Evolutionary conservation across 2,797 vertebrate species (phyloP), one percentile per base, ranked within the genome.

Genomic region (Xenopus petersii): DNA sequence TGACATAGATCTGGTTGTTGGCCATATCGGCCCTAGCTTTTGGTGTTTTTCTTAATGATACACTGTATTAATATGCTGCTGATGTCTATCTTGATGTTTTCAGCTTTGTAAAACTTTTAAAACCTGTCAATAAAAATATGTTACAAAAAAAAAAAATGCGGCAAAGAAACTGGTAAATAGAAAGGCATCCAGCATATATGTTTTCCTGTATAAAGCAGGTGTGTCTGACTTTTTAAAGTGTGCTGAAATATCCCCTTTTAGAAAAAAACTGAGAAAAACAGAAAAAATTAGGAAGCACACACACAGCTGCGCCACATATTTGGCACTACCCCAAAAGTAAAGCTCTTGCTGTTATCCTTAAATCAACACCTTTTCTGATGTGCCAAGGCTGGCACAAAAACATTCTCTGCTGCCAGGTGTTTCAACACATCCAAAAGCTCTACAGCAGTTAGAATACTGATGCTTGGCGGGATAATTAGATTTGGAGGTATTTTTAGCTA

Each of bases 311-410:
- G 65, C 67, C 70, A 69, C 66, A 58, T 62, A 68, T 55, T 42
- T 78, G 75, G 75, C 75, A 68, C 17, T 63, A 21, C 42, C 75
- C 75, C 75, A 78, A 61, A 49, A 49, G 9, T 48, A 78, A 73
- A 73, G 75, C 70, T 73, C 75, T 64, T 68, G 70, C 75, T 73
- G 75, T 73, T 78, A 73, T 72, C 70, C 75, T 73, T 73, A 78
- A 78, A 73, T 78, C 70, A 73, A 78, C 75, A 78, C 75, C 70
- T 78, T 73, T 73, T 78, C 65, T 78, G 75, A 78, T 78, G 75
- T 69, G 70, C 65, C 65, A 63, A 21, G 67, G 64, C 63, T 73
- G 75, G 75, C 75, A 78, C 70, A 68, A 71, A 77, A 76, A 59
- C 61, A 59, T 59, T 47, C 64, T 68, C 33, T 11, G 59, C 59